Evolutionary conservation across 2,888 invertebrate species (phyloP), one percentile per base, ranked within the genome.

Genomic region (Syrphus vitripennis): DNA sequence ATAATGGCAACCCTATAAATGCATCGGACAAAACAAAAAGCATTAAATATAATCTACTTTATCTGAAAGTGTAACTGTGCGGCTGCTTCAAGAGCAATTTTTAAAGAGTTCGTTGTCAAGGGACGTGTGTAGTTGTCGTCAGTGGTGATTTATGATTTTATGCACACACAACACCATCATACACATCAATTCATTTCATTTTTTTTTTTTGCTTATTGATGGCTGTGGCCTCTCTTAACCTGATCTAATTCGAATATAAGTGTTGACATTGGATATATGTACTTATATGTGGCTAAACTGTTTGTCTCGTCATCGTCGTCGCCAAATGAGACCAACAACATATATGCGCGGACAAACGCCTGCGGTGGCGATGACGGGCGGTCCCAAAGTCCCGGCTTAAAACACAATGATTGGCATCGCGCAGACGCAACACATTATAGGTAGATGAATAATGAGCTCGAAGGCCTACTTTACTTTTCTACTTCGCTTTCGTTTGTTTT

Each of bases 351-450:
- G 10, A 24, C 19, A 29, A 5, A 34, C 14, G 53, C 40, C 21
- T 40, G 55, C 50, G 63, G 45, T 31, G 45, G 48, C 26, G 29
- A 7, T 31, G 48, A n/a, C 40, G 26, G 24, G 50, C 24, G 37
- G 19, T 50, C 19, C 19, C 26, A 26, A n/a, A n/a, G 6, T 19
- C 29, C 40, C n/a, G 61, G 55, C 26, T 59, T 16, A 19, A 74
- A 74, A n/a, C n/a, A n/a, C n/a, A n/a, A 31, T 74, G 79, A 83
- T 83, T 83, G 83, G 69, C 75, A 83, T 83, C 79, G 75, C 70
- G 69, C 70, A 79, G 79, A 80, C 83, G 37, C 72, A 69, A 31
- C 55, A 55, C 74, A 75, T 55, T 75, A 75, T 75, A 70, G n/a
- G n/a, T n/a, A n/a, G 83, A 63, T 83, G 69, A 67, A 83, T 72